A percentile compares a stretch with the other conserved stretches of the same genome.
phyloP scores from a whole-genome alignment of 2,888 invertebrate species.

The Thymelicus lineola region DNA sequence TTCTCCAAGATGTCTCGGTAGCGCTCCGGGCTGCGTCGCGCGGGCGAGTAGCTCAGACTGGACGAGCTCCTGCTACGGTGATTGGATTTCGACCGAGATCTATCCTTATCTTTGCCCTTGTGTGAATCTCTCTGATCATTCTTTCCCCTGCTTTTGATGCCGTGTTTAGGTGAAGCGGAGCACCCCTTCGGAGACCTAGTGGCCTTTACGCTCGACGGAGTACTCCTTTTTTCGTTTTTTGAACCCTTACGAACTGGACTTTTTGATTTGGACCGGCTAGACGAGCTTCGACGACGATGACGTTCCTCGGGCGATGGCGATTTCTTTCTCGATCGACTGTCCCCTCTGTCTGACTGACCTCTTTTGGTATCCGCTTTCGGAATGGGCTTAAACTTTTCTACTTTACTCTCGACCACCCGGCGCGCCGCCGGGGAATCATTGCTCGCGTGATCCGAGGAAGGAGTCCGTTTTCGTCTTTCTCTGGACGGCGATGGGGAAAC shows the following conservation, averaged over 20 bases:
- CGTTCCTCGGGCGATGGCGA: constrained; percentile 58
- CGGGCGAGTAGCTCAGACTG: constrained; percentile 89
- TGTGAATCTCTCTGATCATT: constrained; percentile 50
- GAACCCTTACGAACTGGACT: constrained; percentile 53
- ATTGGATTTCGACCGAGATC: constrained; percentile 58
- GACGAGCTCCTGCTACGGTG: constrained; percentile 81
- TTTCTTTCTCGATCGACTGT: constrained; percentile 54
- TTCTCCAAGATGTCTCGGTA: constrained; percentile 87
- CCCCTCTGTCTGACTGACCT: constrained; percentile 38
- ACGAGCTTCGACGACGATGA: constrained; percentile 40
- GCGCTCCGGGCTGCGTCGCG: constrained; percentile 88
- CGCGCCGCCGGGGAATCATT: constrained; percentile 52
- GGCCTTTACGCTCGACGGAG: constrained; percentile 55
- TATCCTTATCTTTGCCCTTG: constrained; percentile 53
- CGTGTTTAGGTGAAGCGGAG: constrained; percentile 50
- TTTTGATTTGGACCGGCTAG: constrained; percentile 63
- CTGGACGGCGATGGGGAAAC: constrained; percentile 48
- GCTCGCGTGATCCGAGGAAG: constrained; percentile 51
- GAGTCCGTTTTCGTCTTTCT: constrained; percentile 58
- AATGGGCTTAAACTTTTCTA: constrained; percentile 57
- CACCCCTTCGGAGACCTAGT: constrained; percentile 57
- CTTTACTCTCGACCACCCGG: constrained; percentile 50
- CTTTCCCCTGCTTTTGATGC: constrained; percentile 43
- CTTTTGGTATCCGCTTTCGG: constrained; percentile 55
- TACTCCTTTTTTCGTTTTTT: constrained; percentile 58